Percentiles rank a stretch among this genome's conserved stretches.
Evolutionary conservation across 2,888 invertebrate species (phyloP).

Genomic region (Polylopha cassiicola): DNA sequence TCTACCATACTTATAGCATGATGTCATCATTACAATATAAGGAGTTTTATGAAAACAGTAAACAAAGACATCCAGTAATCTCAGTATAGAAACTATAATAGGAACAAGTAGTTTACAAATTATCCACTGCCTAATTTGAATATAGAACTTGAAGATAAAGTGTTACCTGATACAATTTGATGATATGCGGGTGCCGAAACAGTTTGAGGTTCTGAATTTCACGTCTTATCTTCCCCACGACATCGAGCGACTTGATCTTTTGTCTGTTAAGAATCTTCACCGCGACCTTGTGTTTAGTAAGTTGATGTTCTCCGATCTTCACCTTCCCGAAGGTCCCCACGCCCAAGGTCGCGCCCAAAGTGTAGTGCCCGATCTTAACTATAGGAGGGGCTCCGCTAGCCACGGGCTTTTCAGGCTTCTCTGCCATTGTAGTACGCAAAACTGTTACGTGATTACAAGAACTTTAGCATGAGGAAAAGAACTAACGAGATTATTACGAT

Average conservation of each 20-base stretch:
- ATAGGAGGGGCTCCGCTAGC: slow-evolving; percentile 80
- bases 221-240: slow-evolving; percentile 98
- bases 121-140: too few species aligned
- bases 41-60: not conserved
- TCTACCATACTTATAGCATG: not conserved
- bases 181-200: slow-evolving; percentile 99
- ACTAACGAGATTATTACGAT: too few species aligned
- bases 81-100: too few species aligned
- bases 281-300: slow-evolving; percentile 98
- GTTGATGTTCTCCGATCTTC: slow-evolving; percentile 98
- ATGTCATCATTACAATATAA: too few species aligned
- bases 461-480: slow-evolving; percentile 9
- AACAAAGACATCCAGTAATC: not conserved
- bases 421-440: slow-evolving; percentile 48
- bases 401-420: slow-evolving; percentile 64
- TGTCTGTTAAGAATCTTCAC: slow-evolving; percentile 98
- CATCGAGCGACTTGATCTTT: slow-evolving; percentile 99
- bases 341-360: slow-evolving; percentile 90
- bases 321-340: slow-evolving; percentile 99
- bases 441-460: slow-evolving; percentile 16
- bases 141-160: slow-evolving; percentile 8
- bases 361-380: slow-evolving; percentile 98
- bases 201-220: slow-evolving; percentile 99
- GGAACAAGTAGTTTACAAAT: not conserved
- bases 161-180: slow-evolving; percentile 90